Evolutionary conservation across 1,140 invertebrate genomes (phyloP).

Genomic region (Palaemon carinicauda): DNA sequence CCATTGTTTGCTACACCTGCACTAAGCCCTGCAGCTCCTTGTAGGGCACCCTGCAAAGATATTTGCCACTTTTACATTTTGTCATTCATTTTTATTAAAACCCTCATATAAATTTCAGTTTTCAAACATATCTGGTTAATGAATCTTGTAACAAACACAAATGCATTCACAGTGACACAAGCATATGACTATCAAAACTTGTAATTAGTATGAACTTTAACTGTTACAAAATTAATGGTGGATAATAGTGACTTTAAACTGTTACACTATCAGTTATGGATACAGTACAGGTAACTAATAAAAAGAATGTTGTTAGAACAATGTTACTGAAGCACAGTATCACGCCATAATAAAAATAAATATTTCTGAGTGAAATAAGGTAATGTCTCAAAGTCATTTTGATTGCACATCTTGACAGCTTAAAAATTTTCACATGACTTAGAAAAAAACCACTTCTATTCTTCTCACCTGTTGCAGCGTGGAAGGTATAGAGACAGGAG

Average conservation of each 20-base stretch:
- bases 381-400: neutral
- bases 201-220: too few species aligned
- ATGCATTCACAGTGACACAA: too few species aligned
- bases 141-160: too few species aligned
- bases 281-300: too few species aligned
- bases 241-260: too few species aligned
- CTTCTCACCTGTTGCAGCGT: conserved; percentile 57
- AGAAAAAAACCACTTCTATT: neutral
- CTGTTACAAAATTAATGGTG: too few species aligned
- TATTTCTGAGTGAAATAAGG: neutral
- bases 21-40: conserved; percentile 12
- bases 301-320: neutral
- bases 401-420: neutral
- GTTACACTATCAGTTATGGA: too few species aligned
- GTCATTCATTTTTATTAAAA: too few species aligned
- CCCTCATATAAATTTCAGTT: too few species aligned
- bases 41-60: conserved; percentile 20
- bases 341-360: neutral
- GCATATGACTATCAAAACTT: too few species aligned
- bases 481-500: conserved; percentile 59
- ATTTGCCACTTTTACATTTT: neutral
- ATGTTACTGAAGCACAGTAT: neutral
- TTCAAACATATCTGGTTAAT: too few species aligned
- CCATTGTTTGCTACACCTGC: conserved; percentile 16
- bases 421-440: neutral